A percentile compares a stretch with the other conserved stretches of the same genome.
Conservation (phyloP, 2,113 vertebrate species). For the Panthera tigris region DNA sequence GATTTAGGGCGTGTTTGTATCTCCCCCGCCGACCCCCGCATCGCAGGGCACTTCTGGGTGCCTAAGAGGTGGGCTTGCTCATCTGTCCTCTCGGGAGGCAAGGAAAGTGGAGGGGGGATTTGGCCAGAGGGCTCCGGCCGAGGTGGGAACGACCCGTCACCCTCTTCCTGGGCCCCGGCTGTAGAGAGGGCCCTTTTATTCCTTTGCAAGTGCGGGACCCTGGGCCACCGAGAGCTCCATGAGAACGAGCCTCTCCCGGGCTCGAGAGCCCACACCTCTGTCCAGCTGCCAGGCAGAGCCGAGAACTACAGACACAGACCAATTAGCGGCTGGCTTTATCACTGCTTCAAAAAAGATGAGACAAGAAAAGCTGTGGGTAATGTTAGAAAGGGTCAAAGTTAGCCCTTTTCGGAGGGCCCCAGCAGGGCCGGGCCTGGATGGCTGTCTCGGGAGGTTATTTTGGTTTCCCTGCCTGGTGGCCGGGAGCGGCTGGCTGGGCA, state of each 20-base stretch:
- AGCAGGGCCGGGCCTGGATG: not conserved
- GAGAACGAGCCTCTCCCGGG: fast-evolving
- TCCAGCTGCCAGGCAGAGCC: not conserved
- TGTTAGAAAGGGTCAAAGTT: constrained; percentile 64
- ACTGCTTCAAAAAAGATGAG: constrained; percentile 53
- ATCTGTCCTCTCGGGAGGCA: not conserved
- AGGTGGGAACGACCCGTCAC: not conserved
- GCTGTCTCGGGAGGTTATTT: constrained; percentile 65
- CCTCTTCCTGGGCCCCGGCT: not conserved
- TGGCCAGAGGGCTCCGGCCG: not conserved
- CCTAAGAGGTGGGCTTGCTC: fast-evolving
- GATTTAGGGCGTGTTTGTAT: no score
- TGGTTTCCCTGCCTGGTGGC: constrained; percentile 52
- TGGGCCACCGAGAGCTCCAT: fast-evolving
- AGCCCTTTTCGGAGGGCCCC: constrained; percentile 7
- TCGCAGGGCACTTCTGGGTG: no score
- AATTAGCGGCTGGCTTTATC: constrained; percentile 64
- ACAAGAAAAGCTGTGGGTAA: constrained; percentile 70
- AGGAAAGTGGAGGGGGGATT: not conserved
- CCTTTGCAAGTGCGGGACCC: not conserved
- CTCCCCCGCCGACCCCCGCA: fast-evolving
- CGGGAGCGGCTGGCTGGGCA: constrained; percentile 60
- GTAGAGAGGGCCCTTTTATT: not conserved
- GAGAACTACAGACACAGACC: constrained; percentile 37
- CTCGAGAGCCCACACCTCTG: not conserved